phyloP scores from a whole-genome alignment of 1,140 invertebrate genomes.

The Heliothis virescens region DNA sequence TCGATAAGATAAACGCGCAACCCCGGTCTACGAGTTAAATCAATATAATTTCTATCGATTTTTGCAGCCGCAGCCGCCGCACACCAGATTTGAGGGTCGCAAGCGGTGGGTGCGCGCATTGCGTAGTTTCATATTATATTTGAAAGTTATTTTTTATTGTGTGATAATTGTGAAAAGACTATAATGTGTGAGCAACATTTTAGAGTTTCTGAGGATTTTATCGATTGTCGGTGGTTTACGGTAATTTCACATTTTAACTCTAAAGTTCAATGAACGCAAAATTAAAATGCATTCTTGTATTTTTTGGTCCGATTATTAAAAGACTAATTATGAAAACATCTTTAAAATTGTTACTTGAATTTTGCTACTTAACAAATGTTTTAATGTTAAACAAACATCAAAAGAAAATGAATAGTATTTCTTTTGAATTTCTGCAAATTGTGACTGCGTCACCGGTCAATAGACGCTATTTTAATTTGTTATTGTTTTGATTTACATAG shows the following conservation, averaged over 20 bases:
- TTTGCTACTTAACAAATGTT: no score
- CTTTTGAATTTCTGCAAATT: neutral
- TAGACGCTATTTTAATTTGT: neutral
- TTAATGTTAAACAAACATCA: no score
- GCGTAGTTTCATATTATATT: conserved; percentile 36
- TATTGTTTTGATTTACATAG: neutral
- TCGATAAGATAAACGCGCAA: conserved; percentile 85
- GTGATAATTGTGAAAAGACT: conserved; percentile 35
- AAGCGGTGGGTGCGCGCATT: conserved; percentile 81
- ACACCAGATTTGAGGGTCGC: conserved; percentile 81
- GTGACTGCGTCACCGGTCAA: neutral
- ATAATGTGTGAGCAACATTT: conserved; percentile 22
- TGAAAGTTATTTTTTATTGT: conserved; percentile 21
- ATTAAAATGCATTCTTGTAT: neutral
- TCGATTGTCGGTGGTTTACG: conserved; percentile 18
- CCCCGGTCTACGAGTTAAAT: conserved; percentile 82
- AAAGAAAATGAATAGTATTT: neutral
- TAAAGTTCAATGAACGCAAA: conserved; percentile 21
- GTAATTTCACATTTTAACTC: neutral
- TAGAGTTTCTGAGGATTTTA: neutral
- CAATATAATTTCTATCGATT: conserved; percentile 83
- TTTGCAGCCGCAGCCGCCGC: conserved; percentile 84
- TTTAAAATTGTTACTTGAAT: neutral
- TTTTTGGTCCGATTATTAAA: neutral
- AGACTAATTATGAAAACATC: neutral